These are phyloP conservation scores for Nephrotoma appendiculata DNA, from an alignment of 2,888 invertebrate genomes.

Conservation along the genomic window DNA sequence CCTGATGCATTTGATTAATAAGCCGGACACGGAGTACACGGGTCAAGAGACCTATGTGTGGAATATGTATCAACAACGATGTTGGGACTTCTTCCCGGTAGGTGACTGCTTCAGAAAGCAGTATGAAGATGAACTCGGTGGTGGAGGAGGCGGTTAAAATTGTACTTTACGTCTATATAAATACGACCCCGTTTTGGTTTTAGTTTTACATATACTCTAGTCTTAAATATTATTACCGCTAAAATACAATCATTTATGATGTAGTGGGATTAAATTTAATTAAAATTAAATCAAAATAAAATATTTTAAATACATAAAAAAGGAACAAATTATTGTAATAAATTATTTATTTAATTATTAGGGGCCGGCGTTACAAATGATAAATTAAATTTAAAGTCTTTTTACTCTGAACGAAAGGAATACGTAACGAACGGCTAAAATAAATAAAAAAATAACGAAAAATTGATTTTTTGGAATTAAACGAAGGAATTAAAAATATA, in stretches of 20 bases:
- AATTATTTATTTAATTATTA: not conserved
- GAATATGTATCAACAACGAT: slow-evolving; percentile 98
- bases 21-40: slow-evolving; percentile 99
- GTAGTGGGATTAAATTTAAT: not conserved
- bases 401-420: too few relatives aligned
- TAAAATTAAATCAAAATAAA: not conserved
- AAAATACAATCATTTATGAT: not conserved
- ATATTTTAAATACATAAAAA: not conserved
- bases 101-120: slow-evolving; percentile 99
- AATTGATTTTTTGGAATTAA: too few relatives aligned
- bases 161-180: not conserved
- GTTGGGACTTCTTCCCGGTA: slow-evolving; percentile 99
- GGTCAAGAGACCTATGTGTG: slow-evolving; percentile 99
- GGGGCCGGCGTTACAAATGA: too few relatives aligned
- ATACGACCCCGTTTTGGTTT: not conserved
- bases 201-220: not conserved
- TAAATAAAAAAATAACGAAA: too few relatives aligned
- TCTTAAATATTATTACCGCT: not conserved
- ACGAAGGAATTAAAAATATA: too few relatives aligned
- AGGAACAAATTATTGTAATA: not conserved
- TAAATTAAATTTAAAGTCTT: not conserved
- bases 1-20: slow-evolving; percentile 99
- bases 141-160: slow-evolving; percentile 36
- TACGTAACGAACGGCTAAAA: too few relatives aligned
- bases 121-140: slow-evolving; percentile 76